Evolutionary conservation across 1,140 invertebrate species (phyloP).

Genomic region (Brachionus asplanchnoidis): DNA sequence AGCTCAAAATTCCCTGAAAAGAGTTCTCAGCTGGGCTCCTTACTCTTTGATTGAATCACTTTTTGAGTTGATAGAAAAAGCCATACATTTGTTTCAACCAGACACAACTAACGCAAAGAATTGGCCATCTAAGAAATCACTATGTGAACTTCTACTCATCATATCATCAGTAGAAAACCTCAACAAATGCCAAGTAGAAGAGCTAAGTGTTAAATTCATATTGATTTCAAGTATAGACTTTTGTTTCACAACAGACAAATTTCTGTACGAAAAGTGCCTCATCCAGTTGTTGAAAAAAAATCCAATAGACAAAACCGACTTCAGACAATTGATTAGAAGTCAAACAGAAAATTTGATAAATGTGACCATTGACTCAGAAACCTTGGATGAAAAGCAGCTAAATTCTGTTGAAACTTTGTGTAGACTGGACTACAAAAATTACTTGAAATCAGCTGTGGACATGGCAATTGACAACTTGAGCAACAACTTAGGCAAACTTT

Average conservation of each 20-base stretch:
- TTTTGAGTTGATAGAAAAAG: neutral
- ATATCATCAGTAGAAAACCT: neutral
- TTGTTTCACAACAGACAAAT: neutral
- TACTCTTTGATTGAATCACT: neutral
- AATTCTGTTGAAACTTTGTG: neutral
- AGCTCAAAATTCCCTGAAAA: neutral
- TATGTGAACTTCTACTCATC: neutral
- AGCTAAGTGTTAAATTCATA: neutral
- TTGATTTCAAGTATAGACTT: neutral
- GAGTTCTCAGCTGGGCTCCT: neutral
- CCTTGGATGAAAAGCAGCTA: neutral
- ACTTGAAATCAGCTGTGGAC: neutral
- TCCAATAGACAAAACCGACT: neutral
- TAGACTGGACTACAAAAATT: neutral
- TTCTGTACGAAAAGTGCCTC: constrained; percentile 22
- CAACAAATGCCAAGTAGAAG: neutral
- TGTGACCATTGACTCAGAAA: neutral
- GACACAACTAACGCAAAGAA: neutral
- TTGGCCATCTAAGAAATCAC: neutral
- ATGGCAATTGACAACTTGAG: neutral
- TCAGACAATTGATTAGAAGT: neutral
- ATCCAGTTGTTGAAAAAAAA: neutral
- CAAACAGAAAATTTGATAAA: neutral
- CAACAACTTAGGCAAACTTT: neutral
- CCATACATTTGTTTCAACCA: neutral